phyloP scores from a whole-genome alignment of 2,113 vertebrate species.

The Istiophorus platypterus region DNA sequence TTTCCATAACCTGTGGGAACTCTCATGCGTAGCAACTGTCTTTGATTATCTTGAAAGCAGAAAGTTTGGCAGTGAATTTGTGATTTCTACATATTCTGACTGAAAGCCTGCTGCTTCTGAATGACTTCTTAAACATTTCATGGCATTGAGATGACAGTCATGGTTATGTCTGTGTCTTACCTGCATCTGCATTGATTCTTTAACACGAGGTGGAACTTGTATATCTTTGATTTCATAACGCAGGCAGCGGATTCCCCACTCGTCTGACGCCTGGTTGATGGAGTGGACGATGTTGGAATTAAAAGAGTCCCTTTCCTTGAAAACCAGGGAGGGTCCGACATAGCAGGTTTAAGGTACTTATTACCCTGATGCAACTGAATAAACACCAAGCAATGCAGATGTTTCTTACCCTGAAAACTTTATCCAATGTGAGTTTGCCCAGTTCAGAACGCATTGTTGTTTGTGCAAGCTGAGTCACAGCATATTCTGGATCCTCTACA shows the following conservation, averaged over 20 bases:
- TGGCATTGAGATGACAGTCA: too few relatives aligned
- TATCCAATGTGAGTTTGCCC: conserved; percentile 90
- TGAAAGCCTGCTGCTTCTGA: too few relatives aligned
- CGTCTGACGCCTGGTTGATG: conserved; percentile 92
- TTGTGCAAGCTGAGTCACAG: conserved; percentile 91
- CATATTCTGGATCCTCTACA: conserved; percentile 91
- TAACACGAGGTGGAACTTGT: conserved; percentile 89
- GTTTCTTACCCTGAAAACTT: conserved; percentile 88
- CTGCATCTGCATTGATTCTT: conserved; percentile 95
- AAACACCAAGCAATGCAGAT: background rate
- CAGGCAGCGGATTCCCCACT: conserved; percentile 92
- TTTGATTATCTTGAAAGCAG: background rate
- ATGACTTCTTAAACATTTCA: too few relatives aligned
- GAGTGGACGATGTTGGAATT: conserved; percentile 89
- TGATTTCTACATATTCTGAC: too few relatives aligned
- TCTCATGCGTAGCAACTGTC: background rate
- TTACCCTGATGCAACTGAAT: background rate
- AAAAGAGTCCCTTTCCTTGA: conserved; percentile 89
- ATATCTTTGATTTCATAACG: conserved; percentile 94
- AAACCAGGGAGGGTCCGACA: background rate
- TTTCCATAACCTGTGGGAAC: background rate
- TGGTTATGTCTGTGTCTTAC: conserved; percentile 63
- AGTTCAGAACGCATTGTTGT: conserved; percentile 93
- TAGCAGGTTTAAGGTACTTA: conserved; percentile 4
- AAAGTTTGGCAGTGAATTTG: too few relatives aligned